Conservation (phyloP, 2,113 vertebrate species). For the Potamarius usumacintae region DNA sequence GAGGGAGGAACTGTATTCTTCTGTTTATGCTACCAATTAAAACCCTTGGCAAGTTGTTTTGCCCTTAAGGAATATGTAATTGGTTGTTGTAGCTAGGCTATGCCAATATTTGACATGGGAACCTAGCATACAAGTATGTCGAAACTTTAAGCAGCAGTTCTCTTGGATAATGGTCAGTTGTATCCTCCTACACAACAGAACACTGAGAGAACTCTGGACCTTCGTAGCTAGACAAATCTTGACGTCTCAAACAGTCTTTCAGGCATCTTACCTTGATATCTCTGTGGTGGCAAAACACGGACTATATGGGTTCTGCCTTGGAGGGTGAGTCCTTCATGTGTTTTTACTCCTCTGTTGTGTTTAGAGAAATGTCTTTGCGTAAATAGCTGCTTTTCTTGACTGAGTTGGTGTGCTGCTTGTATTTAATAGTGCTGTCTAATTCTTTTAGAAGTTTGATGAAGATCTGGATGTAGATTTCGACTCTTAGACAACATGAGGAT, state of each 20-base stretch:
- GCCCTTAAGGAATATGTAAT: neutral
- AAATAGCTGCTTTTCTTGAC: conserved; percentile 21
- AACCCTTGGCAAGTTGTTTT: neutral
- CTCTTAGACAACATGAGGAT: neutral
- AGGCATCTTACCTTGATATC: neutral
- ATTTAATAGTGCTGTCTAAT: neutral
- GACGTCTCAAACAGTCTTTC: neutral
- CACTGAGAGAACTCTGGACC: neutral
- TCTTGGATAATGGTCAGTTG: neutral
- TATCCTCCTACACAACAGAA: neutral
- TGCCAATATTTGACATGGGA: neutral
- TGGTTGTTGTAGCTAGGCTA: neutral
- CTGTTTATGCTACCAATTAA: conserved; percentile 5
- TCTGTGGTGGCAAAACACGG: neutral
- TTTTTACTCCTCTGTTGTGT: neutral
- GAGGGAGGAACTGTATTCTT: neutral
- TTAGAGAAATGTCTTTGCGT: neutral
- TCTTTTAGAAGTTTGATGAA: neutral
- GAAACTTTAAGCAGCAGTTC: neutral
- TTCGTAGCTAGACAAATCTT: neutral
- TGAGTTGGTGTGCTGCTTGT: neutral
- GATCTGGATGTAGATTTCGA: neutral
- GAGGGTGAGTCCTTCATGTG: neutral
- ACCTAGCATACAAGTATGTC: neutral
- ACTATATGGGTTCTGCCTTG: neutral